phyloP scores from a whole-genome alignment of 2,797 vertebrate genomes.

The Holocentrus rufus region DNA sequence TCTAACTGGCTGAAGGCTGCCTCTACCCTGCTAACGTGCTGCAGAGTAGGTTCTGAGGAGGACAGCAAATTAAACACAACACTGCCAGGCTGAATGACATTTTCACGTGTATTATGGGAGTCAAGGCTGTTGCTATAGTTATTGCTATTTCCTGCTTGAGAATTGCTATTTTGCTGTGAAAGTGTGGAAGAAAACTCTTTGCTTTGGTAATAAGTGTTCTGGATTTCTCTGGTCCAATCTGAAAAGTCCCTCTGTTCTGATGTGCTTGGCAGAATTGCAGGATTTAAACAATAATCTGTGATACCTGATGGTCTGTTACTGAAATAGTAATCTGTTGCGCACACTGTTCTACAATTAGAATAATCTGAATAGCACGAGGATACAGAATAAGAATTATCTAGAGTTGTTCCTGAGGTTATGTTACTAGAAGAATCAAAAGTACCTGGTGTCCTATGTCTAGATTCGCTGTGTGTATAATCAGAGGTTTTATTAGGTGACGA shows the following conservation, averaged over 20 bases:
- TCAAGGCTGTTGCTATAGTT: constrained; percentile 85
- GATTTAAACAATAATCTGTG: constrained; percentile 46
- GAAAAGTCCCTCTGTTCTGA: constrained; percentile 78
- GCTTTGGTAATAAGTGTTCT: constrained; percentile 77
- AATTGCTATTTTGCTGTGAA: constrained; percentile 84
- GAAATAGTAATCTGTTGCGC: constrained; percentile 35
- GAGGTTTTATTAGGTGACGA: constrained; percentile 55
- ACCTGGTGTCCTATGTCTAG: constrained; percentile 46
- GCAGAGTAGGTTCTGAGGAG: constrained; percentile 79
- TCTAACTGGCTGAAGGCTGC: constrained; percentile 80
- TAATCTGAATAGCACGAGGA: constrained; percentile 55
- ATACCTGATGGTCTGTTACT: constrained; percentile 40
- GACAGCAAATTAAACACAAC: constrained; percentile 82
- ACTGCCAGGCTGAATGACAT: constrained; percentile 76
- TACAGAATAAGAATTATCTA: constrained; percentile 58
- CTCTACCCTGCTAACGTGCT: constrained; percentile 82
- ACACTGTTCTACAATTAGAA: constrained; percentile 49
- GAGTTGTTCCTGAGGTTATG: constrained; percentile 61
- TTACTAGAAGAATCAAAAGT: constrained; percentile 69
- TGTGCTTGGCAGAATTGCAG: constrained; percentile 67
- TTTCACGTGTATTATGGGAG: constrained; percentile 79
- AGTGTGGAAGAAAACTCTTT: constrained; percentile 78
- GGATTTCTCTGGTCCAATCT: constrained; percentile 74
- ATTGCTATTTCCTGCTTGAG: constrained; percentile 88
- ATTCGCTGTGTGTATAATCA: constrained; percentile 49